phyloP scores from a whole-genome alignment of 2,888 invertebrate genomes.

The Balanococcus diminutus region DNA sequence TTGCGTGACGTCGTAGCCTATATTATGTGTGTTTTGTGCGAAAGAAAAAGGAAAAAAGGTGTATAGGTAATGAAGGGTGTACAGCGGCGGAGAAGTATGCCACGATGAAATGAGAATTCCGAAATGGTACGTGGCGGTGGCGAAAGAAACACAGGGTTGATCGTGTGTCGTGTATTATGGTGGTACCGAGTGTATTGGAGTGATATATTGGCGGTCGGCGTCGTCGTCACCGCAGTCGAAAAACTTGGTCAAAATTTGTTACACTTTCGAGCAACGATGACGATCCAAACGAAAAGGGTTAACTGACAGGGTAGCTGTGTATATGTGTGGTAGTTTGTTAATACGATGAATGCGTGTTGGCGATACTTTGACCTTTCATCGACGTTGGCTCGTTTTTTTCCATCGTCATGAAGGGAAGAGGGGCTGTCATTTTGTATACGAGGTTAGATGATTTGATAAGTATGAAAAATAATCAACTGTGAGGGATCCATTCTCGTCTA shows the following conservation, averaged over 20 bases:
- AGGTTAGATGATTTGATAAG: not conserved
- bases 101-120: not conserved
- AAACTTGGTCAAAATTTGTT: constrained; percentile 23
- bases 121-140: not conserved
- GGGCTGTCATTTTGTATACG: not conserved
- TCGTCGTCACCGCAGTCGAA: not conserved
- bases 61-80: not conserved
- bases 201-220: not conserved
- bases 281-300: not conserved
- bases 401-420: not conserved
- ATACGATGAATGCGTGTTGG: not conserved
- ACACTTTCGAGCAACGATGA: not conserved
- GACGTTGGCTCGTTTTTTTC: not conserved
- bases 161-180: not conserved
- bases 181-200: not conserved
- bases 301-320: not conserved
- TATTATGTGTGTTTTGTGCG: not conserved
- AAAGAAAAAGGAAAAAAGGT: not conserved
- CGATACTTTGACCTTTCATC: constrained; percentile 4
- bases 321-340: not conserved
- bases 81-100: not conserved
- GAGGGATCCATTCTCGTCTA: not conserved
- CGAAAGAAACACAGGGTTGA: not conserved
- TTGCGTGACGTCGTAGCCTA: not conserved
- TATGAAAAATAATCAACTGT: not conserved